These are phyloP conservation scores for Lithophane semibrunnea DNA, from an alignment of 2,888 invertebrate species.

Conservation along the genomic window DNA sequence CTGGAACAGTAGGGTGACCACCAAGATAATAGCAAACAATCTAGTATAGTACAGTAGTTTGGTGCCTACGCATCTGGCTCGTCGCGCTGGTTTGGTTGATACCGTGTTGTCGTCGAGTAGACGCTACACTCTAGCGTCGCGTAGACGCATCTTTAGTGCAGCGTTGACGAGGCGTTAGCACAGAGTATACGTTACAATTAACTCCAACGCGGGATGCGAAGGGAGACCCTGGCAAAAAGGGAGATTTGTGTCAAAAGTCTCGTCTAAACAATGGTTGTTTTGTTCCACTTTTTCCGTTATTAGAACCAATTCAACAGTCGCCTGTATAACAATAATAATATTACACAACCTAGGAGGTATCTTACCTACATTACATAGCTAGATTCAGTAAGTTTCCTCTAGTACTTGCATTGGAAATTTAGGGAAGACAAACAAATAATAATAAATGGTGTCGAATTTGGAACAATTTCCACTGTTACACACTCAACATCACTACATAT, in stretches of 20 bases:
- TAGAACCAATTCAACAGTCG: neutral
- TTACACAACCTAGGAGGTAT: neutral
- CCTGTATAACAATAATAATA: neutral
- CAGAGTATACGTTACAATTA: too few species aligned
- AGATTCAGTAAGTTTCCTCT: neutral
- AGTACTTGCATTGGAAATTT: neutral
- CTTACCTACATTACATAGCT: neutral
- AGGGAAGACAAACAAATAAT: neutral
- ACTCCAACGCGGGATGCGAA: too few species aligned
- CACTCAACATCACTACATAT: neutral
- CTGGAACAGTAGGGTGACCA: constrained; percentile 34
- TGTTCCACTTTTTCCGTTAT: neutral
- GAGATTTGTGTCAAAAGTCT: too few species aligned
- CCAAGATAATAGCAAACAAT: too few species aligned
- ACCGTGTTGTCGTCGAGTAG: too few species aligned
- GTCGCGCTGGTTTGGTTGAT: too few species aligned
- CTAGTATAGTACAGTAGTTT: too few species aligned
- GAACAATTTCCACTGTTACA: neutral
- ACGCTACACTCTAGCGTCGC: too few species aligned
- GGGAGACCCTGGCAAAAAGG: too few species aligned
- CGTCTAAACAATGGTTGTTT: neutral
- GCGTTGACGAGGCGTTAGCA: too few species aligned
- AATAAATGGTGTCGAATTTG: neutral
- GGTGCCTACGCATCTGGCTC: too few species aligned
- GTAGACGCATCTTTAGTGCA: too few species aligned